phyloP scores from a whole-genome alignment of 2,888 invertebrate genomes.

The Cerastis rubricosa region DNA sequence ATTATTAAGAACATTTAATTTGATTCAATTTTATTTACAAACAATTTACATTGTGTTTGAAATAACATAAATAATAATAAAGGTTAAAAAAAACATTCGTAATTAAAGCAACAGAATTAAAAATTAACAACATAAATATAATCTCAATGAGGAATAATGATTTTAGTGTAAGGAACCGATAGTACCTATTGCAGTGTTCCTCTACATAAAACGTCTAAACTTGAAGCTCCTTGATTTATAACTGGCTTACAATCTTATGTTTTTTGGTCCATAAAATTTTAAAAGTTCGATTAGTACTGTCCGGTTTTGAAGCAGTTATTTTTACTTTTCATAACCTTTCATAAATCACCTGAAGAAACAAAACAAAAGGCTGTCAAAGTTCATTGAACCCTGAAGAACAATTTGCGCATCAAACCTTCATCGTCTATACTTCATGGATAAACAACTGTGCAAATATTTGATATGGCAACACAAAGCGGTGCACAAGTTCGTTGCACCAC shows the following conservation, averaged over 20 bases:
- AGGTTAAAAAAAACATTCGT: no score
- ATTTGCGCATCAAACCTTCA: constrained; percentile 59
- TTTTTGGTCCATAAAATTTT: no score
- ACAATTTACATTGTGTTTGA: no score
- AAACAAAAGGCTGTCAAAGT: constrained; percentile 38
- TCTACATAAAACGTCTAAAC: no score
- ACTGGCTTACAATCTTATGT: no score
- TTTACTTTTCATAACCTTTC: not conserved
- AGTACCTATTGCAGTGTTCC: not conserved
- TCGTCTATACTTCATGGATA: constrained; percentile 67
- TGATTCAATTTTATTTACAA: no score
- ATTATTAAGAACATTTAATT: no score
- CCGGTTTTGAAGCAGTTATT: not conserved
- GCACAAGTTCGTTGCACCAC: constrained; percentile 73
- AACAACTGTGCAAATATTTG: constrained; percentile 83
- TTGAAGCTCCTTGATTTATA: no score
- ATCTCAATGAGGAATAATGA: no score
- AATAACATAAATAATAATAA: no score
- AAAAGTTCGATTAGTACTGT: not conserved
- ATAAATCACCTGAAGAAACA: constrained; percentile 14
- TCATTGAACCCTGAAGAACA: constrained; percentile 49
- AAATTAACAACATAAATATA: no score
- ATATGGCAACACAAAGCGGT: constrained; percentile 70
- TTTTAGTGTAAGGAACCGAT: not conserved
- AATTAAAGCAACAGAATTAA: no score